phyloP scores from a whole-genome alignment of 35 echinoderm and acorn worm genomes.

The Ptychodera flava region DNA sequence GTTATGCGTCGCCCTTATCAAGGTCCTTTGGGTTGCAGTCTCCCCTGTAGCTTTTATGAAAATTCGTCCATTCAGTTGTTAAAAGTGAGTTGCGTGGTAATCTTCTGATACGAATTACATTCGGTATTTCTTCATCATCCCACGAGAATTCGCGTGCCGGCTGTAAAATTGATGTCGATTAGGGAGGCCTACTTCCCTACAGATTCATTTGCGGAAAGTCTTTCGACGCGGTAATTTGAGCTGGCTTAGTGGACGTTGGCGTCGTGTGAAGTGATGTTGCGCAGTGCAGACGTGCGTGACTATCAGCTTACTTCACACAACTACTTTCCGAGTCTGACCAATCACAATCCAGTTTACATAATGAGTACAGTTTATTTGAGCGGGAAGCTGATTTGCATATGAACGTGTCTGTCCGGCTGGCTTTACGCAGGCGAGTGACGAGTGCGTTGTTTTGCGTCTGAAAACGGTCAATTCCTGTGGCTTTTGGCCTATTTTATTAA shows the following conservation, averaged over 20 bases:
- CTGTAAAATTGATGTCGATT: neutral
- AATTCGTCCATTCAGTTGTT: no score
- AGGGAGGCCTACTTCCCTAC: neutral
- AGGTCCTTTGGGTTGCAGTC: no score
- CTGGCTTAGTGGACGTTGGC: neutral
- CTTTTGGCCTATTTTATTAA: neutral
- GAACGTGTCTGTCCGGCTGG: neutral
- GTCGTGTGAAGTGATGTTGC: neutral
- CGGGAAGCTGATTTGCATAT: neutral
- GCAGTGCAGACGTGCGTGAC: neutral
- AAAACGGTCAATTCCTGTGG: neutral
- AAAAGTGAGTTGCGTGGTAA: no score
- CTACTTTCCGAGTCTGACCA: neutral
- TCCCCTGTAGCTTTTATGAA: no score
- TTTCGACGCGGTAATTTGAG: neutral
- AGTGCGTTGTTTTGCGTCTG: neutral
- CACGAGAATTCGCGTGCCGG: neutral
- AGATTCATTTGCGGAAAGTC: neutral
- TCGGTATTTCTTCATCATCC: neutral
- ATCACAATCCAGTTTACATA: neutral
- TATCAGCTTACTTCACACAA: conserved; percentile 1
- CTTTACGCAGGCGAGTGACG: neutral
- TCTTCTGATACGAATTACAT: no score
- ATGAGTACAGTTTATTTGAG: neutral
- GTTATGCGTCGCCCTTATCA: no score